Evolutionary conservation across 2,113 vertebrate species (phyloP).

Genomic region (Charina bottae): DNA sequence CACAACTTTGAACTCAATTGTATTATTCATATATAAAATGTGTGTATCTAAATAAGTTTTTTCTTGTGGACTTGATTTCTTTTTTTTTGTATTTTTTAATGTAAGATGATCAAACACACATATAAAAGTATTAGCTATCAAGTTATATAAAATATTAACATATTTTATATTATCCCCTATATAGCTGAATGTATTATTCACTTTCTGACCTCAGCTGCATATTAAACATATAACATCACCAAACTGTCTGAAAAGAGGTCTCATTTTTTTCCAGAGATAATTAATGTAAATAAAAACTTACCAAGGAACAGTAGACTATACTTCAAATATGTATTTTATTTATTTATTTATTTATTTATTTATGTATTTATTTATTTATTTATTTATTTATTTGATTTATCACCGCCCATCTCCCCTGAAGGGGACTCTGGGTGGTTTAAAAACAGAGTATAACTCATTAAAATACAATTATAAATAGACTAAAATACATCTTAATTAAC

Average conservation of each 20-base stretch:
- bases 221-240: constrained; percentile 55
- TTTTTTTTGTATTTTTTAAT: constrained; percentile 23
- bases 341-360: too few relatives aligned
- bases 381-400: too few relatives aligned
- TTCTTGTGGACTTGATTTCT: constrained; percentile 40
- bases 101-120: constrained; percentile 45
- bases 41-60: not conserved
- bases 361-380: too few relatives aligned
- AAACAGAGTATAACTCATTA: too few relatives aligned
- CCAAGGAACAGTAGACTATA: constrained; percentile 14
- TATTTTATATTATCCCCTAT: constrained; percentile 62
- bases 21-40: not conserved
- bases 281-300: constrained; percentile 38
- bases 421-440: too few relatives aligned
- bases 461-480: too few relatives aligned
- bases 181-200: constrained; percentile 51
- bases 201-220: constrained; percentile 58
- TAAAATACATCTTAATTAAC: too few relatives aligned
- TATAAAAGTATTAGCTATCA: constrained; percentile 45
- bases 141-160: constrained; percentile 51
- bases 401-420: too few relatives aligned
- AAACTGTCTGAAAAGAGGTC: constrained; percentile 44
- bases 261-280: constrained; percentile 55
- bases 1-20: not conserved
- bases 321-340: constrained; percentile 6